Conservation (phyloP, 2,888 invertebrate species). For the Acleris cristana region DNA sequence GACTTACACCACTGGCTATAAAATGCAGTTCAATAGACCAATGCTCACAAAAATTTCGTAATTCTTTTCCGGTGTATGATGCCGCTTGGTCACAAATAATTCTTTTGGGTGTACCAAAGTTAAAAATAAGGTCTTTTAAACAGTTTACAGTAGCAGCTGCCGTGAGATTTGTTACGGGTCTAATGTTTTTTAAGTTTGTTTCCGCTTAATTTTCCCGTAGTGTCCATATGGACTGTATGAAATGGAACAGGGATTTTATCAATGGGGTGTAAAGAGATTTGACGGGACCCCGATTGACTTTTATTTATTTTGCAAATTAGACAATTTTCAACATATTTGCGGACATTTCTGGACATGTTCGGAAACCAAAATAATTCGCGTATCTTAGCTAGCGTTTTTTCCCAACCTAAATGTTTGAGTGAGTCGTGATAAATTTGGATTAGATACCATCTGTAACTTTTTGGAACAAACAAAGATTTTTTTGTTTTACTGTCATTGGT, state of each 20-base stretch:
- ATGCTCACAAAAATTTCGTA: neutral
- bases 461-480: slow-evolving; percentile 28
- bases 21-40: neutral
- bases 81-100: neutral
- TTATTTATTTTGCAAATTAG: slow-evolving; percentile 34
- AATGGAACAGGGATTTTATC: neutral
- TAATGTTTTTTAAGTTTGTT: neutral
- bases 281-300: slow-evolving; percentile 26
- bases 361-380: slow-evolving; percentile 40
- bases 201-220: neutral
- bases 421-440: neutral
- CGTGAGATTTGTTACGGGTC: neutral
- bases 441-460: slow-evolving; percentile 29
- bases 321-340: slow-evolving; percentile 33
- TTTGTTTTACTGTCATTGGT: slow-evolving; percentile 36
- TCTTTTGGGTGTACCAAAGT: neutral
- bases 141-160: neutral
- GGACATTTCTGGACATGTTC: slow-evolving; percentile 34
- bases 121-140: neutral
- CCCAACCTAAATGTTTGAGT: slow-evolving; percentile 34
- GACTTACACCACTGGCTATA: neutral
- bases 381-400: slow-evolving; percentile 36
- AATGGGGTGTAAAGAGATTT: slow-evolving; percentile 29
- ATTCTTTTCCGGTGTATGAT: neutral
- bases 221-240: neutral